These are phyloP conservation scores for Eulithis testata DNA, from an alignment of 2,888 invertebrate species.

Conservation along the genomic window DNA sequence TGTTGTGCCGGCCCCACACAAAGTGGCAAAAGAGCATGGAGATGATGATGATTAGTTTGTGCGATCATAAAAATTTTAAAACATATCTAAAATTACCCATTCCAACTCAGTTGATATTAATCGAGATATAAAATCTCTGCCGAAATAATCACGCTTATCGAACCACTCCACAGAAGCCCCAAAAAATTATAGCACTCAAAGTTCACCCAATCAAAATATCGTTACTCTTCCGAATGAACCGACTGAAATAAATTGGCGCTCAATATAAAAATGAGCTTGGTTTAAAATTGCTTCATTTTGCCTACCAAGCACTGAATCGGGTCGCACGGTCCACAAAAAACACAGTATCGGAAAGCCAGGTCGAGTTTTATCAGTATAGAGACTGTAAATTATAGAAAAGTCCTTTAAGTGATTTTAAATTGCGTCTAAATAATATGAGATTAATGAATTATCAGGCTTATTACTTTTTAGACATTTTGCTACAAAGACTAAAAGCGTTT, in stretches of 20 bases:
- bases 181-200: slow-evolving; percentile 33
- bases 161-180: slow-evolving; percentile 6
- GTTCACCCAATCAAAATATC: slow-evolving; percentile 42
- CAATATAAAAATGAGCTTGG: slow-evolving; percentile 50
- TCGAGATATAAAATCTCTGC: not conserved
- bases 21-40: no score
- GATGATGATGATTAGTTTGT: no score
- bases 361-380: slow-evolving; percentile 40
- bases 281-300: slow-evolving; percentile 59
- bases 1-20: no score
- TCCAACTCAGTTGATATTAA: not conserved
- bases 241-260: slow-evolving; percentile 52
- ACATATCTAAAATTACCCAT: not conserved
- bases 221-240: slow-evolving; percentile 45
- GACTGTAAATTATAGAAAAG: slow-evolving; percentile 13
- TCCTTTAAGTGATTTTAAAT: not conserved
- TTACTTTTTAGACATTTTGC: no score
- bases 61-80: no score
- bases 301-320: slow-evolving; percentile 53
- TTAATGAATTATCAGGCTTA: no score
- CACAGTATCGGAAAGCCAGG: slow-evolving; percentile 62
- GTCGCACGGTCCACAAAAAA: slow-evolving; percentile 46
- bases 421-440: no score
- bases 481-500: no score
- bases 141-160: slow-evolving; percentile 5